Conservation (phyloP, 2,888 invertebrate species). For the Metopia argyrocephala region DNA sequence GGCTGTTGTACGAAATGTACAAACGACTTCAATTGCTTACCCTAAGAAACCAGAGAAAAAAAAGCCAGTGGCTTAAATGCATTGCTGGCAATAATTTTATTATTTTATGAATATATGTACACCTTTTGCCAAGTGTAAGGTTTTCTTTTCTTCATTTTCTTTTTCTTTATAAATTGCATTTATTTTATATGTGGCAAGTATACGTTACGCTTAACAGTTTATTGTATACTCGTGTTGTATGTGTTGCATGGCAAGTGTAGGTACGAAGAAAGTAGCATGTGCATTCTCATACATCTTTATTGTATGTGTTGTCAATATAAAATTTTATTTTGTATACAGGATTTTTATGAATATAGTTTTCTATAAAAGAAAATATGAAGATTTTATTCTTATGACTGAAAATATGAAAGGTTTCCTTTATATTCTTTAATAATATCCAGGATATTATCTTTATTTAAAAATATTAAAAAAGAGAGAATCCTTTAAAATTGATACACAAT, state of each 20-base stretch:
- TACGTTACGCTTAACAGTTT: constrained; percentile 58
- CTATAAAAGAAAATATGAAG: constrained; percentile 37
- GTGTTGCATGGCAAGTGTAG: constrained; percentile 5
- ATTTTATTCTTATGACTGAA: constrained; percentile 47
- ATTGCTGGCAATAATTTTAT: constrained; percentile 33
- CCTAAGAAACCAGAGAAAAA: constrained; percentile 38
- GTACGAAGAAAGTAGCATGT: constrained; percentile 47
- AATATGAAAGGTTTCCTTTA: too few relatives aligned
- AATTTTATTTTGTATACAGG: constrained; percentile 16
- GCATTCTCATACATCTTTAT: constrained; percentile 41
- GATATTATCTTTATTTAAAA: constrained; percentile 28
- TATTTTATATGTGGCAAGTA: constrained; percentile 36
- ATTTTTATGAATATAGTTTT: constrained; percentile 59
- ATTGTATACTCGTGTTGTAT: not conserved
- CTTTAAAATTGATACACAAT: not conserved
- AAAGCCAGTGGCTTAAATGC: constrained; percentile 47
- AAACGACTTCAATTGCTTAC: too few relatives aligned
- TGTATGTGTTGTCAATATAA: constrained; percentile 56
- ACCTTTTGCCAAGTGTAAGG: constrained; percentile 37
- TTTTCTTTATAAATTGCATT: constrained; percentile 17
- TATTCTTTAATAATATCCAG: too few relatives aligned
- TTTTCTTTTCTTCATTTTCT: constrained; percentile 14
- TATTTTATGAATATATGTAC: constrained; percentile 25
- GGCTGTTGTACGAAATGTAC: constrained; percentile 41
- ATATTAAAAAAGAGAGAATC: constrained; percentile 25